Base-by-base conservation (phyloP, 2,797 vertebrate species). In the Limosa lapponica region DNA sequence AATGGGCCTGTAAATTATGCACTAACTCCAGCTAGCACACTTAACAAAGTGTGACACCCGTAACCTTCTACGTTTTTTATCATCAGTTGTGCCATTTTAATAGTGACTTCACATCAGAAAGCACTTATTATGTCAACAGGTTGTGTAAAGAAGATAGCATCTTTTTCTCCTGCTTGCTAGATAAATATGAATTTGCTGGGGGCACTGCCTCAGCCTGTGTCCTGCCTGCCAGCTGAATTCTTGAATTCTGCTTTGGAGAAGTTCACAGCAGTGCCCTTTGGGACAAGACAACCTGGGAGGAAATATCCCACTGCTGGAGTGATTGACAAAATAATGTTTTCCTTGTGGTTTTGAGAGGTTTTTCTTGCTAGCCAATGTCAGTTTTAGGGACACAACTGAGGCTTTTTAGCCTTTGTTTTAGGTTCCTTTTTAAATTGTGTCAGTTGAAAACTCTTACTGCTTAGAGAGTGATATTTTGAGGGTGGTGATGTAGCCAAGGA, bases 221-320 rank as follows among this genome's bases (percentile, higher is more conserved):
- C 16, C 27, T 62, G 44, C 23, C 79, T 51, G 58, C 65, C n/a
- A 54, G 34, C 17, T 78, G n/a, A 28, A 43, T 73, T 51, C 57
- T 48, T 64, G 59, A 81, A 64, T 22, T 67, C 65, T 79, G 54
- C 57, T 57, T 64, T 74, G 57, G 24, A 19, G n/a, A 67, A 81
- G 27, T 19, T 91, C 1, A 0, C 10, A 28, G n/a, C 0, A 1
- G 16, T 32, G 23, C 36, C 41, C n/a, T 77, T n/a, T 24, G n/a
- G 67, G 51, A 51, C 23, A 43, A 74, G 20, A 8, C 19, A 6
- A 57, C 36, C 12, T 51, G 30, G 37, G 37, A 59, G 58, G 43
- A 27, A 87, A 52, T 28, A n/a, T 22, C 25, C n/a, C 20, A 16
- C 46, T 54, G 13, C 28, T 87, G 52, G 23, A 70, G 11, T 70